Percentiles rank a stretch among this genome's conserved stretches.
phyloP scores from a whole-genome alignment of 2,888 invertebrate genomes.

The Epirrhoe alternata region DNA sequence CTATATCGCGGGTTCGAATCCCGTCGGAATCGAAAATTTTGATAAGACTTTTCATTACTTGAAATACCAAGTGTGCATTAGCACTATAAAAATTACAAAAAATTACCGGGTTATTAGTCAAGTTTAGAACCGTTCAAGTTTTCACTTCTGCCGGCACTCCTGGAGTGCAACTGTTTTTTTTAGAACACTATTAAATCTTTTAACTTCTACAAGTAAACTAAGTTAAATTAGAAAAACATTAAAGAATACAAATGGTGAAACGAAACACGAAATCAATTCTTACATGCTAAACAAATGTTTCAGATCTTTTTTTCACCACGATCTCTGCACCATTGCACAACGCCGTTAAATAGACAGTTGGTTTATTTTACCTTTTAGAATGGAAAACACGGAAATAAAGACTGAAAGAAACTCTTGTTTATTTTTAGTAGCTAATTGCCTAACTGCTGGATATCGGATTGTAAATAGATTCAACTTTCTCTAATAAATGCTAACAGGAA shows the following conservation, averaged over 20 bases:
- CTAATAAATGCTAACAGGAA: conserved; percentile 14
- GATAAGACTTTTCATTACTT: no score
- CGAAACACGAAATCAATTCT: neutral
- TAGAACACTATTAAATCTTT: neutral
- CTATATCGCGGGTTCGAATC: no score
- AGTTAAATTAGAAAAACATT: neutral
- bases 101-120: no score
- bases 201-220: neutral
- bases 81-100: no score
- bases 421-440: conserved; percentile 26
- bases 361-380: conserved; percentile 1
- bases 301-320: neutral
- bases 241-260: neutral
- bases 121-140: no score
- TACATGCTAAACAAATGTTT: neutral
- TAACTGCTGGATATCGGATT: conserved; percentile 24
- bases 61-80: no score
- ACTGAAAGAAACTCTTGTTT: conserved; percentile 23
- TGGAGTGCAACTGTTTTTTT: no score
- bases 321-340: conserved; percentile 15
- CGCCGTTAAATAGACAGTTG: neutral
- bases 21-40: no score
- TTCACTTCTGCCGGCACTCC: no score
- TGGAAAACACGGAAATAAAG: conserved; percentile 20
- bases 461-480: conserved; percentile 27